Conservation (phyloP, 2,113 vertebrate genomes). For the Condylura cristata region DNA sequence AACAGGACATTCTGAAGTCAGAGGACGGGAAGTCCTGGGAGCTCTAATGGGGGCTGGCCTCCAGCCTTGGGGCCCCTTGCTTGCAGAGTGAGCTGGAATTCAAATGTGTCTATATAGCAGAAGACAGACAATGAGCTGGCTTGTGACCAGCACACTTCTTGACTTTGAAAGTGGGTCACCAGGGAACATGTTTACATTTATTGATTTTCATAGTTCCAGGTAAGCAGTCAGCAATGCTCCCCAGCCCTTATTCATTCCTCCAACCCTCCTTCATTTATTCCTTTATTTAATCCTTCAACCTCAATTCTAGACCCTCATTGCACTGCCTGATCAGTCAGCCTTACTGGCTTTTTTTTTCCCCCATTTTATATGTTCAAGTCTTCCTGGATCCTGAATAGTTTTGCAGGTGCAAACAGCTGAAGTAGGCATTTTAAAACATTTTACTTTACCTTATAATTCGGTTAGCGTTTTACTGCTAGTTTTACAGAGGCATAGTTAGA, state of each 20-base stretch:
- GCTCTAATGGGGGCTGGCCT: no score
- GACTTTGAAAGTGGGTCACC: background rate
- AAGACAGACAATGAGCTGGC: background rate
- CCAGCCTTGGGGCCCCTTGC: background rate
- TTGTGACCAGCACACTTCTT: background rate
- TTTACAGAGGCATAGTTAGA: background rate
- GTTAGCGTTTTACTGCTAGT: background rate
- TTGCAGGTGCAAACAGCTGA: background rate
- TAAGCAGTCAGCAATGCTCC: background rate
- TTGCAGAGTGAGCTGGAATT: background rate
- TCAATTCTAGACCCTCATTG: background rate
- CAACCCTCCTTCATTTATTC: background rate
- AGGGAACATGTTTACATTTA: no score
- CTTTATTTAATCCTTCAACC: background rate
- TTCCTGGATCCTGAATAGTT: background rate
- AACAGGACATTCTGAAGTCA: background rate
- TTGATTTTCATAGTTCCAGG: background rate
- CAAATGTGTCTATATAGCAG: background rate
- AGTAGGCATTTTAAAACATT: background rate
- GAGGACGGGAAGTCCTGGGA: background rate
- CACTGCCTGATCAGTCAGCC: background rate
- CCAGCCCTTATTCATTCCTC: background rate
- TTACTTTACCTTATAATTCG: background rate
- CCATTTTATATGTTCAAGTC: background rate
- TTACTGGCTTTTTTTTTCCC: background rate